phyloP scores from a whole-genome alignment of 2,113 vertebrate species.

The Callithrix jacchus region DNA sequence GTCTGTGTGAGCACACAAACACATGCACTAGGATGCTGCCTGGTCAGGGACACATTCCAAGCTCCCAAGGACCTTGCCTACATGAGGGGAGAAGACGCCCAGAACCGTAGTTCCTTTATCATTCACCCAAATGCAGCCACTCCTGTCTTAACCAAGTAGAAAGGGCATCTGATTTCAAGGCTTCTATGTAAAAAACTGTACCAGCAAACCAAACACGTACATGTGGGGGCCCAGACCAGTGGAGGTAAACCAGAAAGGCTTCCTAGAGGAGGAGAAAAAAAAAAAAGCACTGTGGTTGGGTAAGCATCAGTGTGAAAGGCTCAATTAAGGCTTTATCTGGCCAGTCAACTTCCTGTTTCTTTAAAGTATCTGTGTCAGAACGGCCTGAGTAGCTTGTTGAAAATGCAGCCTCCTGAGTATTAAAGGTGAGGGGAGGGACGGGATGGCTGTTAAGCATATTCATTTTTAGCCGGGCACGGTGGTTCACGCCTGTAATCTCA shows the following conservation, averaged over 20 bases:
- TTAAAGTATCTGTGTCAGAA: background rate
- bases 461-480: no score
- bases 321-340: background rate
- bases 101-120: background rate
- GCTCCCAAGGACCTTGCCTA: background rate
- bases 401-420: background rate
- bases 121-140: background rate
- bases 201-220: background rate
- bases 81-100: background rate
- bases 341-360: background rate
- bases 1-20: rapidly evolving
- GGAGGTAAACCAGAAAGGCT: background rate
- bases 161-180: background rate
- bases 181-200: background rate
- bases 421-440: background rate
- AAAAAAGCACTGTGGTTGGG: background rate
- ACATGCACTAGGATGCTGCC: background rate
- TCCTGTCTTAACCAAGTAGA: background rate
- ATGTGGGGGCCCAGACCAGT: rapidly evolving
- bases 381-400: background rate
- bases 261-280: background rate
- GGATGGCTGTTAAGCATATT: background rate
- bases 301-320: background rate
- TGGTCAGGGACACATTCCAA: background rate
- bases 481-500: no score